A percentile compares a stretch with the other conserved stretches of the same genome.
Conservation (phyloP, 2,113 vertebrate genomes). For the Toxotes jaculatrix region DNA sequence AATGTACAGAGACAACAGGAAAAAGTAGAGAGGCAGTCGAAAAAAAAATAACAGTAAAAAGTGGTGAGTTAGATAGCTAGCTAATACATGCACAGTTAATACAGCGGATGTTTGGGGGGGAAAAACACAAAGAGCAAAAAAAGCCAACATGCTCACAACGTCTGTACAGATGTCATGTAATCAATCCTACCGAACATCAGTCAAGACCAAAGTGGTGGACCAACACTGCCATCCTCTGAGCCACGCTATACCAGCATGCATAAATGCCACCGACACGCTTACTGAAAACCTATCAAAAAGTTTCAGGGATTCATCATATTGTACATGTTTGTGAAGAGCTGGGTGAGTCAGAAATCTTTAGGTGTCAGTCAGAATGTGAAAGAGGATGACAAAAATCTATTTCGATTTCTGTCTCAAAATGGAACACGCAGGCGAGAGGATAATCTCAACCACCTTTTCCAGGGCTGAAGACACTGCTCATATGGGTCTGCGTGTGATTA, state of each 20-base stretch:
- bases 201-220: not conserved
- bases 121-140: not conserved
- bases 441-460: constrained; percentile 55
- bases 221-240: not conserved
- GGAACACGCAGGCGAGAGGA: constrained; percentile 54
- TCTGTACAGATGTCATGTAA: not conserved
- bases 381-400: constrained; percentile 67
- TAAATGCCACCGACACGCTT: not conserved
- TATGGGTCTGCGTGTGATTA: constrained; percentile 66
- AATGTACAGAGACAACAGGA: not conserved
- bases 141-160: not conserved
- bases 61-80: not conserved
- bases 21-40: not conserved
- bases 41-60: not conserved
- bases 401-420: constrained; percentile 64
- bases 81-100: not conserved
- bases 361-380: constrained; percentile 39
- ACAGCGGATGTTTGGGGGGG: not conserved
- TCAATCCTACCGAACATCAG: not conserved
- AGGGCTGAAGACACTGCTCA: constrained; percentile 53
- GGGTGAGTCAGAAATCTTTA: constrained; percentile 11
- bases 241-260: not conserved
- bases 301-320: constrained; percentile 1
- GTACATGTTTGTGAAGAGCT: constrained; percentile 21
- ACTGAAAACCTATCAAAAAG: not conserved